phyloP scores from a whole-genome alignment of 2,797 vertebrate genomes.

The Limnodromus scolopaceus region DNA sequence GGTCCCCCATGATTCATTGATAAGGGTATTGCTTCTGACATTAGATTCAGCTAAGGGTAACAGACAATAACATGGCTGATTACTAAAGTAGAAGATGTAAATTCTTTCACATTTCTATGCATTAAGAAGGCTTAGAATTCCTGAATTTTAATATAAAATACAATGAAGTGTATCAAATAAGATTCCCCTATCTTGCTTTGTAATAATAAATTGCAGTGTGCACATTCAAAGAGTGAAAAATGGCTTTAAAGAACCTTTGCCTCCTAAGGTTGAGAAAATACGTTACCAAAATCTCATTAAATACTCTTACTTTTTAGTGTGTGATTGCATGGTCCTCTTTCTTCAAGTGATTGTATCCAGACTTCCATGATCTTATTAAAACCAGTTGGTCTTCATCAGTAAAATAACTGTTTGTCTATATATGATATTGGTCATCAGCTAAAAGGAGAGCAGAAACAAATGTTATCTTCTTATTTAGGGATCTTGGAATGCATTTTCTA shows the following conservation, averaged over 20 bases:
- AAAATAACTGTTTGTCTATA: background rate
- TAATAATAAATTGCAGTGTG: constrained; percentile 73
- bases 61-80: constrained; percentile 82
- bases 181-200: constrained; percentile 68
- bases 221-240: constrained; percentile 63
- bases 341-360: background rate
- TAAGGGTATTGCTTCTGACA: constrained; percentile 78
- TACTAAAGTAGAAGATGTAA: constrained; percentile 77
- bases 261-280: constrained; percentile 50
- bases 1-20: constrained; percentile 66
- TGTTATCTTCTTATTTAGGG: accelerated
- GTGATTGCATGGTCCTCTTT: background rate
- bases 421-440: background rate
- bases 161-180: constrained; percentile 80
- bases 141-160: constrained; percentile 80
- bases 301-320: background rate
- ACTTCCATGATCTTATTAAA: background rate
- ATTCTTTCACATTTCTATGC: constrained; percentile 79
- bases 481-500: background rate
- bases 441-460: background rate
- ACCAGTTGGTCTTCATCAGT: background rate
- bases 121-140: constrained; percentile 77
- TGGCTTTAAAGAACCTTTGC: constrained; percentile 40
- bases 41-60: constrained; percentile 74
- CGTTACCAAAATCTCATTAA: constrained; percentile 44